These are phyloP conservation scores for Champsocephalus gunnari DNA, from an alignment of 2,797 vertebrate species.

Conservation along the genomic window DNA sequence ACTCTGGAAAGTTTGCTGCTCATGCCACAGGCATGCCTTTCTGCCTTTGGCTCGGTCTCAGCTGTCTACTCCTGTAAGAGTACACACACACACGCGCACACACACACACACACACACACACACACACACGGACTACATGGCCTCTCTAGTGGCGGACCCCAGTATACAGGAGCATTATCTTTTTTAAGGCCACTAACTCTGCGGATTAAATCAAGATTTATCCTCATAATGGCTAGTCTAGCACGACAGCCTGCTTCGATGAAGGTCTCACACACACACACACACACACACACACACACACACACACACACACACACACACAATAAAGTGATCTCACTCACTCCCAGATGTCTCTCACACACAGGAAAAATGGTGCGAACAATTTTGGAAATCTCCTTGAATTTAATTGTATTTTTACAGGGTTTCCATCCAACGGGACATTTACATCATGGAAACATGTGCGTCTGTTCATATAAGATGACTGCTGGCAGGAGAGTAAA, in stretches of 20 bases:
- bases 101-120: constrained; percentile 28
- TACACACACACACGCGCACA: constrained; percentile 14
- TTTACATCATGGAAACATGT: constrained; percentile 62
- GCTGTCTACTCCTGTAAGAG: constrained; percentile 68
- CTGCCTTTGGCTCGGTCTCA: constrained; percentile 71
- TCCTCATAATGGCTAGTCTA: constrained; percentile 76
- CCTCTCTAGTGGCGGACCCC: constrained; percentile 61
- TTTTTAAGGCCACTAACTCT: constrained; percentile 78
- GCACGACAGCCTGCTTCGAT: constrained; percentile 71
- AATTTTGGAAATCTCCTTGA: neutral
- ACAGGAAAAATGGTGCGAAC: constrained; percentile 11
- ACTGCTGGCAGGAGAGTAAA: constrained; percentile 32
- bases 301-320: constrained; percentile 8
- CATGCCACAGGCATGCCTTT: constrained; percentile 69
- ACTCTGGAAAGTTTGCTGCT: constrained; percentile 75
- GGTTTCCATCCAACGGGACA: constrained; percentile 32
- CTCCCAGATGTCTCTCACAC: constrained; percentile 40
- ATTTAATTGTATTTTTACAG: constrained; percentile 36
- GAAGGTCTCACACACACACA: constrained; percentile 52
- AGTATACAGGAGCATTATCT: constrained; percentile 68
- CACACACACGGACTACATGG: constrained; percentile 53
- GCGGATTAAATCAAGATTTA: constrained; percentile 72
- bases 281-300: constrained; percentile 35
- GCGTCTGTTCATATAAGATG: neutral
- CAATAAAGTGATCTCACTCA: constrained; percentile 59